A percentile compares a stretch with the other conserved stretches of the same genome.
Evolutionary conservation across 2,797 vertebrate species (phyloP).

Genomic region (Distichodus sexfasciatus): DNA sequence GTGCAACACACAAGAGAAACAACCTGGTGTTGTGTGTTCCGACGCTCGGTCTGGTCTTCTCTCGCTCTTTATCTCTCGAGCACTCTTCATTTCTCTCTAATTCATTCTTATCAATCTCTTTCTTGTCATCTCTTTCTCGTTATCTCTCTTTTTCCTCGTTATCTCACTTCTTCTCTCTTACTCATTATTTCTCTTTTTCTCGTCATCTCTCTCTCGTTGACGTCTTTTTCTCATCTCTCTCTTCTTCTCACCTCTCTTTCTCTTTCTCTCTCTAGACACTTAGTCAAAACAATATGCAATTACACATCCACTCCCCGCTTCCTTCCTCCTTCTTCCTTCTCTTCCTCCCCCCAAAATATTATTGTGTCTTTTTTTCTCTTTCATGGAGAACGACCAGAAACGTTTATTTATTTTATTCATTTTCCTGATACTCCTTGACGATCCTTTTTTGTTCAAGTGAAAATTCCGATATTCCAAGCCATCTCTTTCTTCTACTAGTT

Average conservation of each 20-base stretch:
- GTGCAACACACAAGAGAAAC: constrained; percentile 11
- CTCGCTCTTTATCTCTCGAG: no score
- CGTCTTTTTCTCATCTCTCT: background rate
- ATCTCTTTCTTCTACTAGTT: constrained; percentile 33
- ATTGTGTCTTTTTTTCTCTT: constrained; percentile 28
- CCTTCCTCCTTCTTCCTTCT: constrained; percentile 17
- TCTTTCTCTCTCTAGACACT: constrained; percentile 24
- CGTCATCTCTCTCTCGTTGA: background rate
- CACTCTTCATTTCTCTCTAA: no score
- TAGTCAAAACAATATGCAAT: constrained; percentile 54
- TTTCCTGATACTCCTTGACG: constrained; percentile 20
- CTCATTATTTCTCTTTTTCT: background rate
- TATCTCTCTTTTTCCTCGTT: background rate
- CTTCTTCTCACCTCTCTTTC: background rate
- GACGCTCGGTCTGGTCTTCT: constrained; percentile 42
- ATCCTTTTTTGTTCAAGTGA: constrained; percentile 6
- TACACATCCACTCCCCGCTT: constrained; percentile 43
- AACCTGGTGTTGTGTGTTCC: background rate
- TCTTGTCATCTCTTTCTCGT: no score
- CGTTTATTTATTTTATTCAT: constrained; percentile 39
- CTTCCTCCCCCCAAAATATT: constrained; percentile 9
- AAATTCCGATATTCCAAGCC: constrained; percentile 45
- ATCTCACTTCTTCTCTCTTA: background rate
- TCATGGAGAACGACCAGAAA: constrained; percentile 31
- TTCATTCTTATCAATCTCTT: no score